Evolutionary conservation across 2,888 invertebrate species (phyloP).

Genomic region (Cerastis rubricosa): DNA sequence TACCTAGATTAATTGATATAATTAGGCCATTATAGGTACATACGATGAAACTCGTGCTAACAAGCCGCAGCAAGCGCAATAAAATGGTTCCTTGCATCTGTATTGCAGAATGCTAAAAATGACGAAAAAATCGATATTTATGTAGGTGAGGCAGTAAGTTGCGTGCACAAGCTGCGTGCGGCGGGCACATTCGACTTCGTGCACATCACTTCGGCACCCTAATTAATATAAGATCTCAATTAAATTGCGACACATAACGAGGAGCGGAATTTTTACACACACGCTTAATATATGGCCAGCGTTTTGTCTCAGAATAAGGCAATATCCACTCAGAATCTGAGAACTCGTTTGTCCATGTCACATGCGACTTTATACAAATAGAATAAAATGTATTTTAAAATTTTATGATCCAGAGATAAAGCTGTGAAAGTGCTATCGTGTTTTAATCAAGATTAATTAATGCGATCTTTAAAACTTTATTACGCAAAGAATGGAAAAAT

Average conservation of each 20-base stretch:
- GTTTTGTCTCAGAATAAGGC: constrained; percentile 83
- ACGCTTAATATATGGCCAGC: constrained; percentile 80
- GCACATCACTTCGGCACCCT: constrained; percentile 87
- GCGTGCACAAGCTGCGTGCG: constrained; percentile 89
- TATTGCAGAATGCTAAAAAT: constrained; percentile 67
- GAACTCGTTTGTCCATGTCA: constrained; percentile 82
- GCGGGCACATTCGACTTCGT: constrained; percentile 85
- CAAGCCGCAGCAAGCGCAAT: constrained; percentile 59
- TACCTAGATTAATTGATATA: constrained; percentile 62
- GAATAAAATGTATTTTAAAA: constrained; percentile 76
- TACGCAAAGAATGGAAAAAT: constrained; percentile 60
- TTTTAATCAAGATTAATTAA: constrained; percentile 73
- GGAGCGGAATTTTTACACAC: constrained; percentile 86
- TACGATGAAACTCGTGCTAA: constrained; percentile 66
- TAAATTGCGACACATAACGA: constrained; percentile 90
- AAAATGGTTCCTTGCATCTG: constrained; percentile 57
- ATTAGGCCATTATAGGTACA: constrained; percentile 62
- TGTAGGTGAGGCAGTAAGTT: constrained; percentile 75
- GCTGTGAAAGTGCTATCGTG: constrained; percentile 73
- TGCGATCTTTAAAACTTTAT: constrained; percentile 56
- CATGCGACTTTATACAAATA: constrained; percentile 74
- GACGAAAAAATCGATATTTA: constrained; percentile 70
- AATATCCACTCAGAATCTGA: constrained; percentile 83
- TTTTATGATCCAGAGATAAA: constrained; percentile 75
- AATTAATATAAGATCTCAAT: constrained; percentile 91